Percentiles rank a stretch among this genome's conserved stretches.
Evolutionary conservation across 2,113 vertebrate genomes (phyloP).

Genomic region (Oreotragus oreotragus): DNA sequence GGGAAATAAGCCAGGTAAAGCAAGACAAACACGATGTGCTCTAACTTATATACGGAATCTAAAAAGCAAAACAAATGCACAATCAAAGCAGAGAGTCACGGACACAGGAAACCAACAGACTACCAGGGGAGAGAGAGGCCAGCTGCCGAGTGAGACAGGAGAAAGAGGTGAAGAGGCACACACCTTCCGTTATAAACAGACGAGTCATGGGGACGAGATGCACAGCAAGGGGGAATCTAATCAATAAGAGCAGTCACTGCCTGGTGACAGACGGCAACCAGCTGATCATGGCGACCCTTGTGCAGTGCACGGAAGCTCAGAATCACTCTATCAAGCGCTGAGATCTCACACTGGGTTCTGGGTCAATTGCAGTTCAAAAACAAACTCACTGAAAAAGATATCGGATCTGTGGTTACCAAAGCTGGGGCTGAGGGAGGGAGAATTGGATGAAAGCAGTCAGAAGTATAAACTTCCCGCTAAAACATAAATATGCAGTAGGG

Average conservation of each 20-base stretch:
- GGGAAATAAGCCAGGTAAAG: not conserved
- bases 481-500: not conserved
- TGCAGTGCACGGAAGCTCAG: not conserved
- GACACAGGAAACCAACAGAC: not conserved
- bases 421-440: not conserved
- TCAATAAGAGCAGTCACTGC: not conserved
- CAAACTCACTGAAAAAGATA: not conserved
- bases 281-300: not conserved
- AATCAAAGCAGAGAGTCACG: not conserved
- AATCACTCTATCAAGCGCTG: not conserved
- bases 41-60: not conserved
- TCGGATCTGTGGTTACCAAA: not conserved
- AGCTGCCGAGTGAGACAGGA: fast-evolving
- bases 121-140: not conserved
- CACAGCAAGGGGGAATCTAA: too few species aligned
- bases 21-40: not conserved
- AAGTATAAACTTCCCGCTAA: not conserved
- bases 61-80: not conserved
- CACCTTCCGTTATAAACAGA: too few species aligned
- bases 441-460: not conserved
- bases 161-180: not conserved
- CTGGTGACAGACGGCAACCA: not conserved
- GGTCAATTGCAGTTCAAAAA: not conserved
- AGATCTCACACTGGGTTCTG: not conserved
- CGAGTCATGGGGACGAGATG: fast-evolving